A percentile compares a stretch with the other conserved stretches of the same genome.
phyloP scores from a whole-genome alignment of 2,797 vertebrate genomes.

The Takifugu ocellatus region DNA sequence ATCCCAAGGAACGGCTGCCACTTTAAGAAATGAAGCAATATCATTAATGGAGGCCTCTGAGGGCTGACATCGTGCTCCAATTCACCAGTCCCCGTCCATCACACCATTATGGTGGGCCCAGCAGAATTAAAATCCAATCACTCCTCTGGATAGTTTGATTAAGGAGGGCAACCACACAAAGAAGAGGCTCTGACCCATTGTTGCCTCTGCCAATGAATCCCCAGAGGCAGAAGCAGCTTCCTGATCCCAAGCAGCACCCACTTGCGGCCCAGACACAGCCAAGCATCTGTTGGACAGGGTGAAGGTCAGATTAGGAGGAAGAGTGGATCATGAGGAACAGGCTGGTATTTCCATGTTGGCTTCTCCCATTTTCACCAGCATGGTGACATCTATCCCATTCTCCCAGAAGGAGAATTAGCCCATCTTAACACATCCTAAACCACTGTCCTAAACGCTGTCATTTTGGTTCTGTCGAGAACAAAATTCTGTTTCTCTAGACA shows the following conservation, averaged over 20 bases:
- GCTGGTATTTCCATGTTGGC: neutral
- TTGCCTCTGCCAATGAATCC: conserved; percentile 71
- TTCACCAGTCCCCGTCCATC: conserved; percentile 78
- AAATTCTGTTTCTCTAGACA: too few relatives aligned
- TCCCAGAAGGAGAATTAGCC: too few relatives aligned
- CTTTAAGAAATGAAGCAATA: conserved; percentile 84
- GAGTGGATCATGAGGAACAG: neutral
- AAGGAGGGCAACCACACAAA: conserved; percentile 74
- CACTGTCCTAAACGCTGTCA: too few relatives aligned
- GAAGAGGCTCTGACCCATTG: conserved; percentile 73
- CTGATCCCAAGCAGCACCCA: conserved; percentile 57
- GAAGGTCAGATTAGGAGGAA: too few relatives aligned
- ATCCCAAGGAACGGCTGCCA: conserved; percentile 70
- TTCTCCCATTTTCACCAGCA: neutral
- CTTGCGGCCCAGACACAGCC: conserved; percentile 35
- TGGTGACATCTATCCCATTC: too few relatives aligned
- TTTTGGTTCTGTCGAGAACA: too few relatives aligned
- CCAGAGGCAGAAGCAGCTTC: conserved; percentile 62
- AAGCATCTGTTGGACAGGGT: neutral
- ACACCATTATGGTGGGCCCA: conserved; percentile 76
- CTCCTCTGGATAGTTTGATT: conserved; percentile 81
- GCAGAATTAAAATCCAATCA: conserved; percentile 81
- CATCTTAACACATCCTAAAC: too few relatives aligned
- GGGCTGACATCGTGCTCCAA: conserved; percentile 77
- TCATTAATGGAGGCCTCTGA: conserved; percentile 77